Evolutionary conservation across 2,113 vertebrate genomes (phyloP).

Genomic region (Corapipo altera): DNA sequence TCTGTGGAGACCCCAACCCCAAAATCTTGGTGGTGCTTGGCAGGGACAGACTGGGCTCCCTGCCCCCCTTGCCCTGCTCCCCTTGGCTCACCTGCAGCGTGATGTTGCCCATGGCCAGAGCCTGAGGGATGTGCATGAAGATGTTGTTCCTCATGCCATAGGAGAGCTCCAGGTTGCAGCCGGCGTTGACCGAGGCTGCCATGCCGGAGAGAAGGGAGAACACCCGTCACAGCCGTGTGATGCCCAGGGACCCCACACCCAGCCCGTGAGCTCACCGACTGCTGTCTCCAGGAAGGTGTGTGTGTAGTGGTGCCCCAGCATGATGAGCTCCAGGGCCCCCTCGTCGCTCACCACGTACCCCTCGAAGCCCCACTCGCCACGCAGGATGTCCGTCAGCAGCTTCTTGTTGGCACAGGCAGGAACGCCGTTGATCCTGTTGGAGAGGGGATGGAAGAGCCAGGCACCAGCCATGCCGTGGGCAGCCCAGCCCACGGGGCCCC

Average conservation of each 20-base stretch:
- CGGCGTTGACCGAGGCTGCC: constrained; percentile 44
- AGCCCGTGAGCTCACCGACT: neutral
- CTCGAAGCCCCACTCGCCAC: constrained; percentile 66
- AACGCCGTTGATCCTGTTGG: constrained; percentile 59
- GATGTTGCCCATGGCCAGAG: constrained; percentile 64
- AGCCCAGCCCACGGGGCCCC: rapidly evolving
- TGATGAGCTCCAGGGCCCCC: constrained; percentile 69
- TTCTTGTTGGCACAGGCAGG: constrained; percentile 69
- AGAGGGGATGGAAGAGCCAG: neutral
- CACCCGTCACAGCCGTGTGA: rapidly evolving
- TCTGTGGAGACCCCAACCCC: neutral
- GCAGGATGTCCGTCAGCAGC: constrained; percentile 65
- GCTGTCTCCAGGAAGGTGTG: constrained; percentile 64
- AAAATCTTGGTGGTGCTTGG: neutral
- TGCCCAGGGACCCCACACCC: rapidly evolving
- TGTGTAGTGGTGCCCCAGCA: constrained; percentile 56
- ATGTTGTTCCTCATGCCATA: constrained; percentile 28
- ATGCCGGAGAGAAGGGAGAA: neutral
- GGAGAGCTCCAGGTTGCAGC: constrained; percentile 70
- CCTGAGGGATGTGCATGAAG: constrained; percentile 53
- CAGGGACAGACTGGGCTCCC: neutral
- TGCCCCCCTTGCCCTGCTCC: rapidly evolving
- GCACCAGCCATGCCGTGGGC: rapidly evolving
- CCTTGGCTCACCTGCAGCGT: constrained; percentile 20
- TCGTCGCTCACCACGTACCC: constrained; percentile 72